phyloP scores from a whole-genome alignment of 1,140 invertebrate genomes.

The Tetramorium simillimum region DNA sequence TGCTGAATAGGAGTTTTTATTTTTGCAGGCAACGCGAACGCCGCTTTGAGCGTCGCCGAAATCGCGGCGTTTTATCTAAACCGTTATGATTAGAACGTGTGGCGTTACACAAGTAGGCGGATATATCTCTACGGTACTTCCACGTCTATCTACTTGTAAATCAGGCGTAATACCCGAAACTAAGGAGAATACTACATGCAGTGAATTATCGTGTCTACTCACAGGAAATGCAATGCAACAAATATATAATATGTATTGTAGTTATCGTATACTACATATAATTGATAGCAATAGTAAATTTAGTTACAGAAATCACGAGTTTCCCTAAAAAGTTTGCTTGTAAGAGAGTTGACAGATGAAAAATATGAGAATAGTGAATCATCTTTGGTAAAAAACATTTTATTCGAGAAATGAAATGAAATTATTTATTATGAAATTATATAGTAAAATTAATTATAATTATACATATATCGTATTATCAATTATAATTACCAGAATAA shows the following conservation, averaged over 20 bases:
- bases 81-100: conserved; percentile 33
- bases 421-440: background rate
- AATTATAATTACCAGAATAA: background rate
- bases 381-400: background rate
- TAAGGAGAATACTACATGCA: conserved; percentile 74
- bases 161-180: conserved; percentile 71
- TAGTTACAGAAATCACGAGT: background rate
- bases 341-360: background rate
- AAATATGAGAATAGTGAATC: background rate
- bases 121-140: conserved; percentile 63
- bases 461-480: background rate
- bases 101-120: conserved; percentile 51
- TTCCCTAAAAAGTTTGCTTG: background rate
- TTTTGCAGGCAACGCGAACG: conserved; percentile 30
- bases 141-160: conserved; percentile 70
- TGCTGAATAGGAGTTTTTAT: conserved; percentile 27
- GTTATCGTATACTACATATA: background rate
- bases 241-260: background rate
- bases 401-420: background rate
- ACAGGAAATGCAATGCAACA: conserved; percentile 65
- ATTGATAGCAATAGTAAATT: background rate
- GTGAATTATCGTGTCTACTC: conserved; percentile 66
- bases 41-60: conserved; percentile 46
- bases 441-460: conserved; percentile 1
- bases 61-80: conserved; percentile 44